Evolutionary conservation across 2,113 vertebrate genomes (phyloP).

Genomic region (Aviceda subcristata): DNA sequence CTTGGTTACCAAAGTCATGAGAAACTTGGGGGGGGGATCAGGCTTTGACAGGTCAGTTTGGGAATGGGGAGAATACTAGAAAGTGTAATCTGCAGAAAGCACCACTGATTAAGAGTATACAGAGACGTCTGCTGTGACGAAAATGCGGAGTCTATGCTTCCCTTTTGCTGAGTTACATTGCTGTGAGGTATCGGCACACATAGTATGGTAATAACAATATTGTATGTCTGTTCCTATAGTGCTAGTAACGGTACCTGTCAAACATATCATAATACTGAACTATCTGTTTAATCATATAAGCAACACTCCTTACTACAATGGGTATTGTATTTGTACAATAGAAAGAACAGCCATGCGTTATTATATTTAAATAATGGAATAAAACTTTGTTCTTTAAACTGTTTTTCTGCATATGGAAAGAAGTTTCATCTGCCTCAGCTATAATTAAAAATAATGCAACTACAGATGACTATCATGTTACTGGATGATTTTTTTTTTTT

Average conservation of each 20-base stretch:
- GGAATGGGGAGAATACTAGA: neutral
- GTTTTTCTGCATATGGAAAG: neutral
- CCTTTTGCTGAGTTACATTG: neutral
- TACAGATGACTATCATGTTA: neutral
- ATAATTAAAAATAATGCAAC: conserved; percentile 11
- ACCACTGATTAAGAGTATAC: neutral
- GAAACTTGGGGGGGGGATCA: neutral
- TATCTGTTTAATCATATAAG: conserved; percentile 25
- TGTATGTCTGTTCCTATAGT: conserved; percentile 10
- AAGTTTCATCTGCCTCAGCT: neutral
- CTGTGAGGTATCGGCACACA: neutral
- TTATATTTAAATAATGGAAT: neutral
- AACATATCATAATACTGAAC: conserved; percentile 8
- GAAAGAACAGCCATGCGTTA: neutral
- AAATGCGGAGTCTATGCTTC: neutral
- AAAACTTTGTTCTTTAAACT: neutral
- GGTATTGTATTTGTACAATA: conserved; percentile 8
- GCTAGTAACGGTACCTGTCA: conserved; percentile 22
- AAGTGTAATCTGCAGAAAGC: neutral
- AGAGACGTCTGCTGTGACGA: neutral
- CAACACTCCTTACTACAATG: neutral
- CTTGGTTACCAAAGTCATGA: neutral
- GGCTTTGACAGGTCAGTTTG: neutral
- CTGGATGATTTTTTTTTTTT: neutral
- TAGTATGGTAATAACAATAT: conserved; percentile 15